Conservation (phyloP, 1,140 invertebrate species). For the Pseudomyrmex sp. region DNA sequence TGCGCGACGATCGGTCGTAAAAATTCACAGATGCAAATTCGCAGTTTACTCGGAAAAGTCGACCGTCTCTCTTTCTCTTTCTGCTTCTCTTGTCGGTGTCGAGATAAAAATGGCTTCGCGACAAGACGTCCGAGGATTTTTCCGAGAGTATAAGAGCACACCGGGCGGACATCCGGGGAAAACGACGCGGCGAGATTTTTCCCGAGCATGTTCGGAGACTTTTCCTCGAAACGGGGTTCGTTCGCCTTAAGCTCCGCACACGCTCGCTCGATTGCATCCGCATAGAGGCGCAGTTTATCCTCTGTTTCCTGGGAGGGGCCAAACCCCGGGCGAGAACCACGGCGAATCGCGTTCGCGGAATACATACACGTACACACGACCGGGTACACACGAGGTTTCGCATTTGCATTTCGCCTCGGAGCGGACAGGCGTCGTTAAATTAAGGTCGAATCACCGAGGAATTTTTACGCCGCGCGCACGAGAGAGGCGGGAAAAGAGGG, state of each 20-base stretch:
- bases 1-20: constrained; percentile 5
- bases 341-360: constrained; percentile 46
- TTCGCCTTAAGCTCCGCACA: not conserved
- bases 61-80: too few species aligned
- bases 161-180: not conserved
- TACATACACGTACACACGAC: constrained; percentile 7
- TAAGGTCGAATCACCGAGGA: constrained; percentile 64
- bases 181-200: constrained; percentile 10
- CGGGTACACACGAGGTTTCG: not conserved
- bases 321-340: constrained; percentile 22
- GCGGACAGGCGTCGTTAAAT: constrained; percentile 64
- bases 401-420: constrained; percentile 71
- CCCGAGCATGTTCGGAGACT: not conserved
- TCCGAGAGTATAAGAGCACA: not conserved
- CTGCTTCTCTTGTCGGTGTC: not conserved
- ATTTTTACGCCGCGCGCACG: constrained; percentile 36
- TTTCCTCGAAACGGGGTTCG: not conserved
- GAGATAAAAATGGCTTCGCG: constrained; percentile 2
- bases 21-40: constrained; percentile 25
- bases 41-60: constrained; percentile 13
- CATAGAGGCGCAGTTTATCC: constrained; percentile 67
- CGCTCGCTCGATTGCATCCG: constrained; percentile 65
- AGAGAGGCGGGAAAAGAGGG: too few species aligned
- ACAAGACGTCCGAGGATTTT: not conserved
- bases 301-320: constrained; percentile 37